Base-by-base conservation (phyloP, 2,113 vertebrate genomes). In the Phasianus colchicus region DNA sequence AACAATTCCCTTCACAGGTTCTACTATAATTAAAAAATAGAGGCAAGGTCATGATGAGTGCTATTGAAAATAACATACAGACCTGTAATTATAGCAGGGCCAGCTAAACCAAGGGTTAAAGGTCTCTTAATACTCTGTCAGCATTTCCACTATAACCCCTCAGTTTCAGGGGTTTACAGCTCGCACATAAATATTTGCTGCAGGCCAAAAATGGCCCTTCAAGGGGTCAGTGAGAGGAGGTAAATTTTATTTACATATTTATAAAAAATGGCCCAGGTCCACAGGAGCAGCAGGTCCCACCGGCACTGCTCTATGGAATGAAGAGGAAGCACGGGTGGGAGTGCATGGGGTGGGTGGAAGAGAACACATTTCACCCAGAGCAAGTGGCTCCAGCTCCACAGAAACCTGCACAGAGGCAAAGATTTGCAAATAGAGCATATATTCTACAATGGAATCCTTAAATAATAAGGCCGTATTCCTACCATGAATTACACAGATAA, bases 171-270 rank as follows among this genome's bases (percentile, higher is more conserved):
- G 94, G 96, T 97, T 97, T 97, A 96, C 38, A 96, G 83, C 88
- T 91, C 47, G 5, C 86, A 88, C 83, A 95, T 96, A 97, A 97
- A 97, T 97, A 97, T 96, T 97, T 96, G 96, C 95, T 95, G 97
- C 97, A 97, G 92, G 95, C 89, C 87, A 93, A 96, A 96, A 93
- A 75, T 71, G 80, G 79, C 78, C 90, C 74, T 93, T 89, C 1
- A 8, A 96, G 81, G 57, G 97, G 81, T 97, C 92, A 97, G 90
- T 36, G 65, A 78, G 86, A 81, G 88, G 83, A 96, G 75, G 63
- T 95, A 92, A 96, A 95, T 97, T 97, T 95, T 91, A 86, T 95
- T 96, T 93, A 90, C 73, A 81, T 96, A 90, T 97, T 91, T 88
- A 48, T 89, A 85, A 88, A 92, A 95, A 87, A 58, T 12, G 74